phyloP scores from a whole-genome alignment of 2,113 vertebrate species.

The Terrapene triunguis region DNA sequence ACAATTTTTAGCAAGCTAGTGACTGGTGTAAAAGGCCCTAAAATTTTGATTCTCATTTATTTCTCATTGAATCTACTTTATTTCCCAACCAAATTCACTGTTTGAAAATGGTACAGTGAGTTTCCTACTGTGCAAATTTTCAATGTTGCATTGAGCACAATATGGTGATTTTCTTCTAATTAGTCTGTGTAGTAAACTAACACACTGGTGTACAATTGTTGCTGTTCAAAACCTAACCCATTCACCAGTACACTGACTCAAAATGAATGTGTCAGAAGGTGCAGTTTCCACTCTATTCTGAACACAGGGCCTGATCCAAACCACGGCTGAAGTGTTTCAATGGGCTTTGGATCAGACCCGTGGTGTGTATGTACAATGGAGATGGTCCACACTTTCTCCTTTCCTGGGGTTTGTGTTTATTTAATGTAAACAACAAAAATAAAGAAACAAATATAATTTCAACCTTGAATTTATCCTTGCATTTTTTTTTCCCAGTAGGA shows the following conservation, averaged over 20 bases:
- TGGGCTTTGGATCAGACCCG: background rate
- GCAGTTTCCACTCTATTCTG: background rate
- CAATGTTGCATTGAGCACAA: accelerated
- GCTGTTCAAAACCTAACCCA: background rate
- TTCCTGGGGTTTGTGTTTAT: background rate
- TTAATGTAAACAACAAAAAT: background rate
- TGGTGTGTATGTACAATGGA: background rate
- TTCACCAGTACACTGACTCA: background rate
- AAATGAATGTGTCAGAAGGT: background rate
- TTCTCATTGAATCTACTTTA: background rate
- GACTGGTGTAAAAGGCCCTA: background rate
- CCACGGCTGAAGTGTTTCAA: background rate
- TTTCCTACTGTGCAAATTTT: background rate
- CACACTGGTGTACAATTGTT: background rate
- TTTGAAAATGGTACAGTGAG: background rate
- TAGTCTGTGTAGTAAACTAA: background rate
- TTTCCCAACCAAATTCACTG: background rate
- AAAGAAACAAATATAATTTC: background rate
- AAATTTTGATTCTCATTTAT: background rate
- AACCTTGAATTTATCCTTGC: background rate
- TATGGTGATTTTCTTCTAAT: background rate
- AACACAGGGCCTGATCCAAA: background rate
- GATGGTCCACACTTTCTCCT: accelerated
- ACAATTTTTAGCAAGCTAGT: background rate
- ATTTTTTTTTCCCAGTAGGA: background rate